phyloP scores from a whole-genome alignment of 2,797 vertebrate species.

The Heterohyrax brucei region DNA sequence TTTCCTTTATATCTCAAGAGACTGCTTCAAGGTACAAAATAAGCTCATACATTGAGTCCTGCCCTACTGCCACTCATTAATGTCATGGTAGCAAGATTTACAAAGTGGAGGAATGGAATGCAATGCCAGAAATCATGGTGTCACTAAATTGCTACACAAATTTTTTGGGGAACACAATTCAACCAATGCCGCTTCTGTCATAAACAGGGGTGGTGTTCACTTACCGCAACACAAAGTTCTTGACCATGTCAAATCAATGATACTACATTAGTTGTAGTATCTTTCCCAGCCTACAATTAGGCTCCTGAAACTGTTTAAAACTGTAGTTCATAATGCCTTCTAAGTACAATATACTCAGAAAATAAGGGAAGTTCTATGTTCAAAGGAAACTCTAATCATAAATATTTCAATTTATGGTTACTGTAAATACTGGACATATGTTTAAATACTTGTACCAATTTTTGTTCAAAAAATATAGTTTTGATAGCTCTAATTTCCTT shows the following conservation, averaged over 20 bases:
- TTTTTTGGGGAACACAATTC: too few species aligned
- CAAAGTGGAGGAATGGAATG: too few species aligned
- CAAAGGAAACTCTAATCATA: conserved; percentile 20
- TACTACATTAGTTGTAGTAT: too few species aligned
- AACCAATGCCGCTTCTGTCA: not conserved
- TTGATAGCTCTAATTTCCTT: conserved; percentile 9
- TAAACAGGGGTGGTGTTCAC: not conserved
- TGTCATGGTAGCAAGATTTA: too few species aligned
- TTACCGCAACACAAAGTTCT: not conserved
- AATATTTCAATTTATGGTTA: conserved; percentile 7
- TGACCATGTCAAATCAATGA: not conserved
- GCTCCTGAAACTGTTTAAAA: not conserved
- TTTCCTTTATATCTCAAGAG: too few species aligned
- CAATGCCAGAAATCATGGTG: too few species aligned
- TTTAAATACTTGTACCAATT: not conserved
- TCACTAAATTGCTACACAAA: too few species aligned
- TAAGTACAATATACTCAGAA: not conserved
- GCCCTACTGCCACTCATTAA: too few species aligned
- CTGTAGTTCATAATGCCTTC: not conserved
- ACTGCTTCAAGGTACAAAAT: too few species aligned
- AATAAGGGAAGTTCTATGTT: not conserved
- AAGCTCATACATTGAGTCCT: too few species aligned
- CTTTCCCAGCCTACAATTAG: not conserved
- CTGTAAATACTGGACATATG: conserved; percentile 6
- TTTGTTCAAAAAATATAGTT: conserved; percentile 63